Evolutionary conservation across 1,140 invertebrate genomes (phyloP).

Genomic region (Lerema accius): DNA sequence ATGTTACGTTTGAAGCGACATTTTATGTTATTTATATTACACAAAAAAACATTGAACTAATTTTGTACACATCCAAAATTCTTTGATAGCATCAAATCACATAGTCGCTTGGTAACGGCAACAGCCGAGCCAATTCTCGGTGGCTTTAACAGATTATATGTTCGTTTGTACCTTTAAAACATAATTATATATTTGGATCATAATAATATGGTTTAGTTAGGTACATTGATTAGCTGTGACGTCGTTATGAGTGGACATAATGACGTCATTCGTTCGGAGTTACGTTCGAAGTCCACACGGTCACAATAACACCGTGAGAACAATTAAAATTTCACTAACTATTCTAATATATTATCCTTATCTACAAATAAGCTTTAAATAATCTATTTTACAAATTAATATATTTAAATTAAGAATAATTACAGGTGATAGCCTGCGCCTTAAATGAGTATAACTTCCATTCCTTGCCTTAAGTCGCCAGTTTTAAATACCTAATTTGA

Average conservation of each 20-base stretch:
- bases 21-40: not conserved
- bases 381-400: conserved; percentile 1
- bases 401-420: not conserved
- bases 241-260: conserved; percentile 10
- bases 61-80: not conserved
- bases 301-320: conserved; percentile 4
- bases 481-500: not conserved
- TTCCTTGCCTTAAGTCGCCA: not conserved
- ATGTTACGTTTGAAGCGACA: too few relatives aligned
- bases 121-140: not conserved
- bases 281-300: conserved; percentile 5
- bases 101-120: not conserved
- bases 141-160: not conserved
- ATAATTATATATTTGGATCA: conserved; percentile 13
- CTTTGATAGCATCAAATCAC: not conserved
- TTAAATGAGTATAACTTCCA: not conserved
- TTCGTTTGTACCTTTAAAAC: conserved; percentile 18
- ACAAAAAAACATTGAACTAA: not conserved
- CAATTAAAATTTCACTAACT: conserved; percentile 23
- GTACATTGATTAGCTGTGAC: conserved; percentile 8
- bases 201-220: conserved; percentile 18
- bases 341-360: not conserved
- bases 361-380: conserved; percentile 1
- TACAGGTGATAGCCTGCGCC: not conserved
- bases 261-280: conserved; percentile 9